A percentile compares a stretch with the other conserved stretches of the same genome.
phyloP scores from a whole-genome alignment of 2,888 invertebrate genomes.

The Heterodera filipjevi region DNA sequence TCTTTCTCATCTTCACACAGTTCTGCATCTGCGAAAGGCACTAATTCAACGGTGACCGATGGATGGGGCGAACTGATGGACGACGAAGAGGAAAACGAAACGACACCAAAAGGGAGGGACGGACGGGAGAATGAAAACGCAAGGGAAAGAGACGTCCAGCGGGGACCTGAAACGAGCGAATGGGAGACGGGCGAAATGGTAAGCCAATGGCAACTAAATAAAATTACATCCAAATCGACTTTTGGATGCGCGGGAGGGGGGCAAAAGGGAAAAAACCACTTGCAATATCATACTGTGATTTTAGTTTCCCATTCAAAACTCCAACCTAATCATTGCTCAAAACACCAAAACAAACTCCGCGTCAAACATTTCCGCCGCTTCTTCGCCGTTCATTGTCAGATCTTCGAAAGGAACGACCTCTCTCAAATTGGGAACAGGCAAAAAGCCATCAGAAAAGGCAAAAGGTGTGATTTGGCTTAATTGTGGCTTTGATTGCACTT shows the following conservation, averaged over 20 bases:
- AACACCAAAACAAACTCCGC: background rate
- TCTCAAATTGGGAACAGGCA: slow-evolving; percentile 23
- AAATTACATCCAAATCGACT: background rate
- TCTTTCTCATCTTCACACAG: slow-evolving; percentile 14
- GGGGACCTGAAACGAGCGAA: slow-evolving; percentile 10
- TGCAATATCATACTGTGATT: background rate
- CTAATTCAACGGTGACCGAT: slow-evolving; percentile 4
- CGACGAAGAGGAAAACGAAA: slow-evolving; percentile 37
- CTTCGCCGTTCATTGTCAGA: background rate
- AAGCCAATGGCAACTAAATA: background rate
- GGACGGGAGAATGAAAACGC: background rate
- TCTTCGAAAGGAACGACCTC: background rate
- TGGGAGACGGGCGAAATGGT: slow-evolving; percentile 13
- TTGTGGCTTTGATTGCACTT: background rate
- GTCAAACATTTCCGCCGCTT: background rate
- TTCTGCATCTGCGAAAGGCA: background rate
- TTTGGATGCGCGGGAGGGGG: too few species aligned
- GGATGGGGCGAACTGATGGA: slow-evolving; percentile 31
- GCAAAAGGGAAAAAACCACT: too few species aligned
- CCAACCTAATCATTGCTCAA: background rate
- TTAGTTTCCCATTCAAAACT: background rate
- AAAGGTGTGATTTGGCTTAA: background rate
- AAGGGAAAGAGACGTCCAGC: background rate
- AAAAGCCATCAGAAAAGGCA: slow-evolving; percentile 8
- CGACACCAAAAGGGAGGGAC: slow-evolving; percentile 1